Evolutionary conservation across 2,797 vertebrate genomes (phyloP).

Genomic region (Peromyscus nudipes): DNA sequence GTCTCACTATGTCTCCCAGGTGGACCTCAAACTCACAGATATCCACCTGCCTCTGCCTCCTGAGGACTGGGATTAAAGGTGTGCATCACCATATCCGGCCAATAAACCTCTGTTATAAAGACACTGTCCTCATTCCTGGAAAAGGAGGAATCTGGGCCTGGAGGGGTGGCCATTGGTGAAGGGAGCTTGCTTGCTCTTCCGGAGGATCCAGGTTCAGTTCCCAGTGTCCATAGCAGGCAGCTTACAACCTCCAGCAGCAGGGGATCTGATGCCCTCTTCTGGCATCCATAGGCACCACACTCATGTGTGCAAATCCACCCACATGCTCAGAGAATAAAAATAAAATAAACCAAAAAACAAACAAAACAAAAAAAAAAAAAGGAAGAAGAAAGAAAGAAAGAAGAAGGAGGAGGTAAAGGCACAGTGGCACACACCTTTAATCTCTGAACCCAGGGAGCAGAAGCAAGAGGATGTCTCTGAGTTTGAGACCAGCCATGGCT

Average conservation of each 20-base stretch:
- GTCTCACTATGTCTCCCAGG: not conserved
- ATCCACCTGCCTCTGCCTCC: not conserved
- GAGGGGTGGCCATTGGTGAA: not conserved
- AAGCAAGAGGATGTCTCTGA: not conserved
- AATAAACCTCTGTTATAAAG: not conserved
- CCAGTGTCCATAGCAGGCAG: not conserved
- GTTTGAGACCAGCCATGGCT: not conserved
- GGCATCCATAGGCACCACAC: not conserved
- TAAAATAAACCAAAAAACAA: not conserved
- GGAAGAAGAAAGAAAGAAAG: too few species aligned
- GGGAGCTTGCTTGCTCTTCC: not conserved
- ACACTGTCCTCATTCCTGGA: not conserved
- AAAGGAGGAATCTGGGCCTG: not conserved
- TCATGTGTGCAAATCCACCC: not conserved
- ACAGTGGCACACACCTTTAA: not conserved
- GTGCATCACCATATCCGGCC: not conserved
- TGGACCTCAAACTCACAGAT: not conserved
- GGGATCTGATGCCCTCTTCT: not conserved
- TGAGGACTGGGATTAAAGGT: not conserved
- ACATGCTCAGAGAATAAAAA: not conserved
- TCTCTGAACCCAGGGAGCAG: not conserved
- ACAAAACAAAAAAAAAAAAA: not conserved
- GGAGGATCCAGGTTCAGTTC: not conserved
- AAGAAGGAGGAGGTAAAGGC: not conserved
- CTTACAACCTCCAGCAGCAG: not conserved